Conservation (phyloP, 2,888 invertebrate species). For the Tetramorium bicarinatum region DNA sequence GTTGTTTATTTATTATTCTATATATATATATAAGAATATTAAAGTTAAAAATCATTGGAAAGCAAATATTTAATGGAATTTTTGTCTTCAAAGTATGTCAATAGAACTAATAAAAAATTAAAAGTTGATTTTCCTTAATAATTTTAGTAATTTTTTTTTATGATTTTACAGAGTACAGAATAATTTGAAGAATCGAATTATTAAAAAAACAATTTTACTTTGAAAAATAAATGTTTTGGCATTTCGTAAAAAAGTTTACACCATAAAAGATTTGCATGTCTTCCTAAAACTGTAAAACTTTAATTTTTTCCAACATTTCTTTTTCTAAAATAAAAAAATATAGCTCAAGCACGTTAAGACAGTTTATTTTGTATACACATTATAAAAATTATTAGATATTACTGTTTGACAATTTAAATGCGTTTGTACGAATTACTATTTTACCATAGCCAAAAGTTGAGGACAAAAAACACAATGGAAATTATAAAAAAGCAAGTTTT, state of each 20-base stretch:
- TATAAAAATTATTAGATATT: not conserved
- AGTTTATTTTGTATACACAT: not conserved
- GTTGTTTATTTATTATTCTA: not conserved
- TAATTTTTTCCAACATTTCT: not conserved
- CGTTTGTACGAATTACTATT: not conserved
- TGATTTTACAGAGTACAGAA: not conserved
- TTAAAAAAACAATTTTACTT: not conserved
- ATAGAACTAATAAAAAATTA: too few relatives aligned
- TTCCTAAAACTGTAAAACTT: not conserved
- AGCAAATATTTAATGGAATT: not conserved
- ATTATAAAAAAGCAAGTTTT: conserved; percentile 29
- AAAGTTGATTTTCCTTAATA: not conserved
- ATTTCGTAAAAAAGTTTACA: not conserved
- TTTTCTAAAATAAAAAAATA: not conserved
- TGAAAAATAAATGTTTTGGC: not conserved
- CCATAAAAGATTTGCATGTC: not conserved
- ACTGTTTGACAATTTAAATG: not conserved
- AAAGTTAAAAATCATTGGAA: not conserved
- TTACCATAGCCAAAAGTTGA: conserved; percentile 18
- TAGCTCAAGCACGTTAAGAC: not conserved
- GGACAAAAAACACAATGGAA: not conserved
- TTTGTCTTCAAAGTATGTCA: not conserved
- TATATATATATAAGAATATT: not conserved
- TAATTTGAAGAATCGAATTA: not conserved
- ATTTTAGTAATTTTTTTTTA: not conserved